phyloP scores from a whole-genome alignment of 2,113 vertebrate species.

The Gavialis gangeticus region DNA sequence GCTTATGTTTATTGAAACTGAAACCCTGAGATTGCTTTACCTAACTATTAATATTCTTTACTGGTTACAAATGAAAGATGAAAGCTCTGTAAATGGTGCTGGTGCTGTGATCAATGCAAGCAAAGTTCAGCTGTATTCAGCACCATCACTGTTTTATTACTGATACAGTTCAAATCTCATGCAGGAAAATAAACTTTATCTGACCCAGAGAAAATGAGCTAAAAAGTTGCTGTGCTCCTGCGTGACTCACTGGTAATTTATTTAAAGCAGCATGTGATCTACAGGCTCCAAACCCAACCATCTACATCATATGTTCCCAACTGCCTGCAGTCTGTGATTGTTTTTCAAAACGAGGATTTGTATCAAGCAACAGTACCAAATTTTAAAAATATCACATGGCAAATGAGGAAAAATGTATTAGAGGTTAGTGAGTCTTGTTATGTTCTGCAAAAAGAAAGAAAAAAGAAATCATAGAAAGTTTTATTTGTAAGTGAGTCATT shows the following conservation, averaged over 20 bases:
- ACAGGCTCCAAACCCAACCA: background rate
- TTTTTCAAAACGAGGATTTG: background rate
- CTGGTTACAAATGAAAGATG: background rate
- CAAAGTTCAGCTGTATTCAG: background rate
- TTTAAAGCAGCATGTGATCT: rapidly evolving
- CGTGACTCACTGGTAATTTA: background rate
- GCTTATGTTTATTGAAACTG: conserved; percentile 4
- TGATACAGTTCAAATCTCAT: background rate
- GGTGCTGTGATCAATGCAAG: background rate
- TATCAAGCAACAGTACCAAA: background rate
- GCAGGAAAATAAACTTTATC: conserved; percentile 7
- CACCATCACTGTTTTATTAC: background rate
- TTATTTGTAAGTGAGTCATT: background rate
- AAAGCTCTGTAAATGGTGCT: background rate
- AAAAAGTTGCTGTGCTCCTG: background rate
- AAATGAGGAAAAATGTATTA: background rate
- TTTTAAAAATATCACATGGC: background rate
- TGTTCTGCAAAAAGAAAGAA: background rate
- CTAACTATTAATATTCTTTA: background rate
- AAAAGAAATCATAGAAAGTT: background rate
- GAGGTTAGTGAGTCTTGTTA: background rate
- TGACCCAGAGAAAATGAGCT: background rate
- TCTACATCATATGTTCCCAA: background rate
- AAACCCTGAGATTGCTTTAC: background rate
- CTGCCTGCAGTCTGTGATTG: background rate